A percentile compares a stretch with the other conserved stretches of the same genome.
These are phyloP conservation scores for Miltochrista miniata DNA, from an alignment of 2,888 invertebrate genomes.

Conservation along the genomic window DNA sequence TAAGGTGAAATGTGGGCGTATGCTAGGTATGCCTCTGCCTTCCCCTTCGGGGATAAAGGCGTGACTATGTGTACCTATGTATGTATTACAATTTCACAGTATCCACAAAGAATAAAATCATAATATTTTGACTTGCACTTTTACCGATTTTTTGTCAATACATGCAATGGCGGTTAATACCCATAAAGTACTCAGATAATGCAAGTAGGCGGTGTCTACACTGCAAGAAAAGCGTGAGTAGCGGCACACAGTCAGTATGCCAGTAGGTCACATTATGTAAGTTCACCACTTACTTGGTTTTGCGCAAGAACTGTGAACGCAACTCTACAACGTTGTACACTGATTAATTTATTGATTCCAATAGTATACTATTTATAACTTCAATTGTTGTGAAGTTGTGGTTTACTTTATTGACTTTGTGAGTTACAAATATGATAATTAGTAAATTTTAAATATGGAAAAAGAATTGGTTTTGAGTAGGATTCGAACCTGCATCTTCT, in stretches of 20 bases:
- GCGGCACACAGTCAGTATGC: constrained; percentile 70
- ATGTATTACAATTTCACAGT: no score
- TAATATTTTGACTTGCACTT: no score
- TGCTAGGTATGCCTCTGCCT: no score
- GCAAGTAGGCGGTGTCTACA: constrained; percentile 45
- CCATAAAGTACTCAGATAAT: constrained; percentile 23
- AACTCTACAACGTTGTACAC: constrained; percentile 49
- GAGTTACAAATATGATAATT: not conserved
- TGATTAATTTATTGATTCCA: constrained; percentile 45
- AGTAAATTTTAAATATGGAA: no score
- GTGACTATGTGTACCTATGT: no score
- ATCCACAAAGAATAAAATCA: no score
- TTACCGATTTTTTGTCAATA: no score
- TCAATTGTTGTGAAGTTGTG: constrained; percentile 13
- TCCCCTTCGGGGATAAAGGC: no score
- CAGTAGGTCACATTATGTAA: constrained; percentile 75
- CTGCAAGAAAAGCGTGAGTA: constrained; percentile 54
- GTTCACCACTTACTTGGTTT: constrained; percentile 67
- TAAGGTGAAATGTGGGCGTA: no score
- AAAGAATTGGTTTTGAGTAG: no score
- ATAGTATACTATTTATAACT: constrained; percentile 7
- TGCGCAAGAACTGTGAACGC: constrained; percentile 69
- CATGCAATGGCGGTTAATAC: constrained; percentile 42
- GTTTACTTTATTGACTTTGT: not conserved
- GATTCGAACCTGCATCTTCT: no score